These are phyloP conservation scores for Drosophila navojoa DNA, from an alignment of 1,140 invertebrate species.

Conservation along the genomic window DNA sequence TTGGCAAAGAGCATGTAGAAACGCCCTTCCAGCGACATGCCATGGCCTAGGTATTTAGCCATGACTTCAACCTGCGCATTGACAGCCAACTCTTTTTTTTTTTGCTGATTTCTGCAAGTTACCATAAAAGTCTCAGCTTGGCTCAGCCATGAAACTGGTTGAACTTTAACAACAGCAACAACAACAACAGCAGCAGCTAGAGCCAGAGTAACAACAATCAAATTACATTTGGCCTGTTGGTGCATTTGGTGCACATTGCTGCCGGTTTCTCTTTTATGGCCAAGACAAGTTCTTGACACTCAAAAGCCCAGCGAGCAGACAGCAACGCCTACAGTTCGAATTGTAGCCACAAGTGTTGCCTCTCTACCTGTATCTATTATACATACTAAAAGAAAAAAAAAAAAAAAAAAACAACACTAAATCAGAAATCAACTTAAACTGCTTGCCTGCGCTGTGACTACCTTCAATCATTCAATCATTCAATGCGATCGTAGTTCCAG, in stretches of 20 bases:
- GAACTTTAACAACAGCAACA: slow-evolving; percentile 33
- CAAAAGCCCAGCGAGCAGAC: slow-evolving; percentile 55
- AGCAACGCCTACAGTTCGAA: slow-evolving; percentile 41
- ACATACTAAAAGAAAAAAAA: not conserved
- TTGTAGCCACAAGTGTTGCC: slow-evolving; percentile 19
- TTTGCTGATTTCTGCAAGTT: slow-evolving; percentile 47
- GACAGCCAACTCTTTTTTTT: slow-evolving; percentile 38
- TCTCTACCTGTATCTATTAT: not conserved
- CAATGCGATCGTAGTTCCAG: slow-evolving; percentile 43
- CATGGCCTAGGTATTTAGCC: slow-evolving; percentile 41
- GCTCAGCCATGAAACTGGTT: slow-evolving; percentile 47
- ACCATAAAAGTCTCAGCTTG: slow-evolving; percentile 43
- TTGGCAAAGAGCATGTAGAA: not conserved
- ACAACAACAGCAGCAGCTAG: slow-evolving; percentile 5
- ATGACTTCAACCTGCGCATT: slow-evolving; percentile 52
- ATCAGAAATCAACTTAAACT: slow-evolving; percentile 22
- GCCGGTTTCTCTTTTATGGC: slow-evolving; percentile 76
- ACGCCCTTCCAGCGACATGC: slow-evolving; percentile 28
- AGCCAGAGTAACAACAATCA: slow-evolving; percentile 38
- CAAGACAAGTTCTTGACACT: slow-evolving; percentile 80
- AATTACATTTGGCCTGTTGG: slow-evolving; percentile 44
- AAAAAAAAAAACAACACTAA: not conserved
- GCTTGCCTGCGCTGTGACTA: slow-evolving; percentile 28
- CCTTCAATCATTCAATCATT: slow-evolving; percentile 45
- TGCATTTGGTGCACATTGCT: slow-evolving; percentile 77